phyloP scores from a whole-genome alignment of 2,113 vertebrate species.

The Hippocampus barbouri region DNA sequence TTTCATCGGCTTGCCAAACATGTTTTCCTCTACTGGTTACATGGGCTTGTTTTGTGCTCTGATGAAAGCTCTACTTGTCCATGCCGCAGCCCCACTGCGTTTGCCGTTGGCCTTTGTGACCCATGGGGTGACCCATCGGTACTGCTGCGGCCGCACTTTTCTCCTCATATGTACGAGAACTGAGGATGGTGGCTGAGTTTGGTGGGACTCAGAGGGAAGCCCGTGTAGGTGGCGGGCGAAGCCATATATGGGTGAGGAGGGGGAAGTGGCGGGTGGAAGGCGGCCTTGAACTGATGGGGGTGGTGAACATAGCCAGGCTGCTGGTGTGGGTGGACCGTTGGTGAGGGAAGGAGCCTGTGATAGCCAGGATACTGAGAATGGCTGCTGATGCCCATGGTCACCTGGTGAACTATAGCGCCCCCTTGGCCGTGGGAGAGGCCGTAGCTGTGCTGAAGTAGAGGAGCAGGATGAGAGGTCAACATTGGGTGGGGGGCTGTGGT shows the following conservation, averaged over 20 bases:
- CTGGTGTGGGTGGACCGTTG: slow-evolving; percentile 59
- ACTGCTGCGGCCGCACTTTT: slow-evolving; percentile 32
- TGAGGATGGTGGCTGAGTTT: slow-evolving; percentile 83
- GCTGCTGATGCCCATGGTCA: slow-evolving; percentile 83
- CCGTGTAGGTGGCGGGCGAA: slow-evolving; percentile 85
- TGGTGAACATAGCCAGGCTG: slow-evolving; percentile 60
- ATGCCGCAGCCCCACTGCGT: slow-evolving; percentile 47
- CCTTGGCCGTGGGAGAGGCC: slow-evolving; percentile 75
- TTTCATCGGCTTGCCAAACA: not conserved
- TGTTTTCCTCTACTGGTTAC: slow-evolving; percentile 14
- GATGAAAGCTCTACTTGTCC: slow-evolving; percentile 47
- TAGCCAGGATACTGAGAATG: slow-evolving; percentile 68
- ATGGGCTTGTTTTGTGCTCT: slow-evolving; percentile 43
- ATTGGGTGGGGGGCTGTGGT: slow-evolving; percentile 74
- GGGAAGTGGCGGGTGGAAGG: slow-evolving; percentile 77
- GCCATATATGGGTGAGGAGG: slow-evolving; percentile 88
- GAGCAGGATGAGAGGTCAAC: slow-evolving; percentile 76
- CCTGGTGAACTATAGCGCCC: slow-evolving; percentile 81
- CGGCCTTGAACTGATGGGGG: slow-evolving; percentile 77
- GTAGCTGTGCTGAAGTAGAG: slow-evolving; percentile 84
- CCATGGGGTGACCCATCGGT: slow-evolving; percentile 32
- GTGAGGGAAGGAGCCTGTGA: slow-evolving; percentile 80
- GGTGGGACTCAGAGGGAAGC: slow-evolving; percentile 92
- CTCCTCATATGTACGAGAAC: slow-evolving; percentile 92
- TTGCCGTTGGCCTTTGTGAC: slow-evolving; percentile 28